Conservation (phyloP, 2,113 vertebrate species). For the Cinclus cinclus region DNA sequence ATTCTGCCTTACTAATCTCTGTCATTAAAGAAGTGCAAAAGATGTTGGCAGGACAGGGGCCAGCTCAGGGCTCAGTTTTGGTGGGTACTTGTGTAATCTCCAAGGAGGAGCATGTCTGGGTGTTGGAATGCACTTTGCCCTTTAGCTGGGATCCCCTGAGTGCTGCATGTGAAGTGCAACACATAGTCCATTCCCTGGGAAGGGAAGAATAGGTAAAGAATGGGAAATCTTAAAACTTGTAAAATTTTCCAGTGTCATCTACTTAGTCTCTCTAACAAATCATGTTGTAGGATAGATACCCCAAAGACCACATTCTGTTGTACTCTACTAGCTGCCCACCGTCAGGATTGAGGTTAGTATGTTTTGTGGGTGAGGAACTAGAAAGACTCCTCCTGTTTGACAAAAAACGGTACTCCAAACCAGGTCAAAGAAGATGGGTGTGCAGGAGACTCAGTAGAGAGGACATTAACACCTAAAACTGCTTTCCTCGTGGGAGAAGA, state of each 20-base stretch:
- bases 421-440: not conserved
- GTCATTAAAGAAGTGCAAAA: slow-evolving; percentile 50
- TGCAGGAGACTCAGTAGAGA: not conserved
- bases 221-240: not conserved
- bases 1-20: slow-evolving; percentile 63
- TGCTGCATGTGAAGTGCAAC: not conserved
- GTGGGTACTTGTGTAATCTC: not conserved
- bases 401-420: not conserved
- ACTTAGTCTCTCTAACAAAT: not conserved
- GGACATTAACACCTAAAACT: not conserved
- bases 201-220: not conserved
- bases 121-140: not conserved
- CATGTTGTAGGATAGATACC: not conserved
- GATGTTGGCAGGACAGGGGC: not conserved
- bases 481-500: not conserved
- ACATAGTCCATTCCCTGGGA: not conserved
- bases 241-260: not conserved
- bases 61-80: slow-evolving; percentile 40
- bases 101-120: not conserved
- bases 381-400: not conserved
- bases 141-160: not conserved
- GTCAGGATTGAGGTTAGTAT: not conserved
- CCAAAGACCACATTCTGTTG: not conserved
- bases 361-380: not conserved
- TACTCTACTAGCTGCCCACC: not conserved